A percentile compares a stretch with the other conserved stretches of the same genome.
These are phyloP conservation scores for Heliocidaris erythrogramma DNA, from an alignment of 35 echinoderm and acorn worm genomes.

Conservation along the genomic window DNA sequence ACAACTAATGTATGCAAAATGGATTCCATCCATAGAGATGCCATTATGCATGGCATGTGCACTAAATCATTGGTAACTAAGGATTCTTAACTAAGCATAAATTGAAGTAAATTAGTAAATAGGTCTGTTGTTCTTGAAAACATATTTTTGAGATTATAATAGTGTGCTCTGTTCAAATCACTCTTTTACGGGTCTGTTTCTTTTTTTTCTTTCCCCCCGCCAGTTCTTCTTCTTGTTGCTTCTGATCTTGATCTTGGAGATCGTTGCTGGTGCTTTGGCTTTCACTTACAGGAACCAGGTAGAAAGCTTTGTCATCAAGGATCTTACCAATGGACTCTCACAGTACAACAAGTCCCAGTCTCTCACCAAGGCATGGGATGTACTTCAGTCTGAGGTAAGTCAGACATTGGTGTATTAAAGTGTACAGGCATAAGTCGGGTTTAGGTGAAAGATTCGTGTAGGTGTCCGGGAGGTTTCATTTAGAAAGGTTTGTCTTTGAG, in stretches of 20 bases:
- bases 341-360: conserved; percentile 65
- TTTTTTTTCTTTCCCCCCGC: conserved; percentile 30
- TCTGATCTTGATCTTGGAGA: conserved; percentile 85
- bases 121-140: no score
- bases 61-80: no score
- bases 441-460: no score
- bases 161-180: no score
- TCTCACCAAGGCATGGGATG: conserved; percentile 78
- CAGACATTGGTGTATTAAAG: background rate
- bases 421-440: background rate
- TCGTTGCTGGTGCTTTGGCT: conserved; percentile 80
- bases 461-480: background rate
- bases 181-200: background rate
- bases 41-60: no score
- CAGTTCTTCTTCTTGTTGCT: conserved; percentile 91
- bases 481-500: no score
- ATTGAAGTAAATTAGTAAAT: no score
- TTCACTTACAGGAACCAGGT: conserved; percentile 82
- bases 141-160: no score
- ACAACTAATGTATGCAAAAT: no score
- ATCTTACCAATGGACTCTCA: conserved; percentile 68
- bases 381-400: conserved; percentile 76
- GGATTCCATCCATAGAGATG: no score
- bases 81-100: no score
- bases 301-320: conserved; percentile 54